Base-by-base conservation (phyloP, 2,113 vertebrate genomes). In the Ariopsis seemanni region DNA sequence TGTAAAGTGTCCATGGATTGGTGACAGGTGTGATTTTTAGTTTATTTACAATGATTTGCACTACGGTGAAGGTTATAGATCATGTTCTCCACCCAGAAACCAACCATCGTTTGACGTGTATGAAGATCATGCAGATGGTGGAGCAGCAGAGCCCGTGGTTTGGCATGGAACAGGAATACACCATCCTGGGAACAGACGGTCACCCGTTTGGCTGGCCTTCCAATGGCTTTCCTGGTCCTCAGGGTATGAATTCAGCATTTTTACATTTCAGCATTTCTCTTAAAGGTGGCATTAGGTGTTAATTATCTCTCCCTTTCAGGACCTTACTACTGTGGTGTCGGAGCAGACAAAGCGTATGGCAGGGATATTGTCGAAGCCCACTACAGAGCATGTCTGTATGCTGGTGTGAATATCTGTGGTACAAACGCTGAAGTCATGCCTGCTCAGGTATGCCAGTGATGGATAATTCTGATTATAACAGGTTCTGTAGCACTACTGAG, bases 401-500 rank as follows among this genome's bases (percentile, higher is more conserved):
- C 98, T 0, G 98, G 97, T 0, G 95, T 99, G 81, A 94, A 96
- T 86, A 97, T 99, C 17, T 97, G 95, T 18, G 98, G 98, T 86
- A 99, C 97, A 14, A 99, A 99, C 4, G 98, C 98, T 14, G 98
- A 99, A 93, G 98, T 97, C 91, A 99, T 99, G 98, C 97, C 98
- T 52, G 97, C 98, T 84, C 98, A 99, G 98, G 98, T 99, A 95
- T n/a, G 2, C 17, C 5, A 14, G 7, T 42, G 42, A 42, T 42
- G 42, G 22, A 60, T 8, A 9, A 57, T 42, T 77, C 2, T 27
- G 34, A 22, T 52, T 22, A 53, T 42, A 42, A 42, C 42, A 1
- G 27, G 5, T 34, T 71, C 30, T 48, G 17, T 71, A 42, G 30
- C 27, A 8, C 14, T 42, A 42, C 12, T 15, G 15, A 71, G 67